Percentiles rank a stretch among this genome's conserved stretches.
These are phyloP conservation scores for Cercocebus atys DNA, from an alignment of 2,113 vertebrate genomes.

Conservation along the genomic window DNA sequence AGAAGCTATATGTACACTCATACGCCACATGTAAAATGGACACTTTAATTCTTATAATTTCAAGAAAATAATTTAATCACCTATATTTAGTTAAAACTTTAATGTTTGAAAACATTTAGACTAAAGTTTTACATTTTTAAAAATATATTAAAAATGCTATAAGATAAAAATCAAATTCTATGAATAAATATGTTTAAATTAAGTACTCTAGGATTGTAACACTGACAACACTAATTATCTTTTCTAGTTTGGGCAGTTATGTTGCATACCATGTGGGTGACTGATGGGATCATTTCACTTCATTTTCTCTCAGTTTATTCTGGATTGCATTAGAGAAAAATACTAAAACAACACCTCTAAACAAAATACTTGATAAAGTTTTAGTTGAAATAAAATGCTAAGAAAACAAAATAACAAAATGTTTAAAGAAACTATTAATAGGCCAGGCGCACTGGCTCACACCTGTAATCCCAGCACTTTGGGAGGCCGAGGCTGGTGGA, in stretches of 20 bases:
- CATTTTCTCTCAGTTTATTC: constrained; percentile 64
- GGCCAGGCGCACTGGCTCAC: too few relatives aligned
- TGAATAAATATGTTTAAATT: constrained; percentile 72
- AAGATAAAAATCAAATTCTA: constrained; percentile 61
- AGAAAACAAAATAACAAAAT: not conserved
- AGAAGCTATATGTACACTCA: not conserved
- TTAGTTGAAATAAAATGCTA: constrained; percentile 43
- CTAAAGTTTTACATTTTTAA: constrained; percentile 36
- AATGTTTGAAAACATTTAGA: constrained; percentile 49
- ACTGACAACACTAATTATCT: constrained; percentile 75
- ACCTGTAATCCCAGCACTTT: too few relatives aligned
- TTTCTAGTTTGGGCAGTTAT: constrained; percentile 49
- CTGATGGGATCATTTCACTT: constrained; percentile 64
- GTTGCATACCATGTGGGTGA: constrained; percentile 67
- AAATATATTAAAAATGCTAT: constrained; percentile 46
- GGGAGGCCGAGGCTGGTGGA: too few relatives aligned
- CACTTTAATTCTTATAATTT: constrained; percentile 34
- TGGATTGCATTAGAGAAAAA: constrained; percentile 64
- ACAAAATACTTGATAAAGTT: constrained; percentile 70
- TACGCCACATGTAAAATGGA: not conserved
- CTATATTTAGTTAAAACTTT: constrained; percentile 35
- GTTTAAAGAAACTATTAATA: not conserved
- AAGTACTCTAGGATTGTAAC: constrained; percentile 70
- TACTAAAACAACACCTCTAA: constrained; percentile 66
- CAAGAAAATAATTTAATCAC: constrained; percentile 41